Conservation (phyloP, 2,797 vertebrate genomes). For the Macrochelys suwanniensis region DNA sequence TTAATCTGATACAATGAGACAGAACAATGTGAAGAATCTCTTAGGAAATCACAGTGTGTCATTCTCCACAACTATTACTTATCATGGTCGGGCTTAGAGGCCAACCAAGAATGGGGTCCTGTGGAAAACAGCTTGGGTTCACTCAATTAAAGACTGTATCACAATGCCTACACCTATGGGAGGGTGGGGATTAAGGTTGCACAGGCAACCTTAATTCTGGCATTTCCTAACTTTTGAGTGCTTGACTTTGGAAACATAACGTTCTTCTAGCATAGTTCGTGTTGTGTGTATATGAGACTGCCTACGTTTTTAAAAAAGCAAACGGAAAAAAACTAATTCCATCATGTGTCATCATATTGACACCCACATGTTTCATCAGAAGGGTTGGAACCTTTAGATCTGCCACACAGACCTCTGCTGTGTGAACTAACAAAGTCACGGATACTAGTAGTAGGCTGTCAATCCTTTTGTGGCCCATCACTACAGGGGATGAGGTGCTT, state of each 20-base stretch:
- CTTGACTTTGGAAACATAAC: not conserved
- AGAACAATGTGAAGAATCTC: not conserved
- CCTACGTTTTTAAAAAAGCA: not conserved
- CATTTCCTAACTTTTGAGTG: not conserved
- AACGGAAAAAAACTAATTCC: not conserved
- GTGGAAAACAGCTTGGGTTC: not conserved
- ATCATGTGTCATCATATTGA: not conserved
- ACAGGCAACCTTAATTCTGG: not conserved
- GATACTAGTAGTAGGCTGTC: not conserved
- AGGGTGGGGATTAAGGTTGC: not conserved
- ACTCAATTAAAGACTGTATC: not conserved
- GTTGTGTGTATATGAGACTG: not conserved
- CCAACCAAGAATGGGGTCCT: not conserved
- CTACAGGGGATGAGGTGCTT: accelerated
- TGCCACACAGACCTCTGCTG: not conserved
- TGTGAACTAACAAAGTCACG: not conserved
- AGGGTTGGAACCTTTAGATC: not conserved
- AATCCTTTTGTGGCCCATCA: not conserved
- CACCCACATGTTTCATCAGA: not conserved
- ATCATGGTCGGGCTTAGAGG: not conserved
- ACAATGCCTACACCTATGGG: not conserved
- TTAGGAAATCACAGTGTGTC: not conserved
- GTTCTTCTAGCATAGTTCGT: not conserved
- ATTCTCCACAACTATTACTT: not conserved
- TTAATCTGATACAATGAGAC: not conserved